Conservation (phyloP, 2,113 vertebrate genomes). For the Lasiurus cinereus region DNA sequence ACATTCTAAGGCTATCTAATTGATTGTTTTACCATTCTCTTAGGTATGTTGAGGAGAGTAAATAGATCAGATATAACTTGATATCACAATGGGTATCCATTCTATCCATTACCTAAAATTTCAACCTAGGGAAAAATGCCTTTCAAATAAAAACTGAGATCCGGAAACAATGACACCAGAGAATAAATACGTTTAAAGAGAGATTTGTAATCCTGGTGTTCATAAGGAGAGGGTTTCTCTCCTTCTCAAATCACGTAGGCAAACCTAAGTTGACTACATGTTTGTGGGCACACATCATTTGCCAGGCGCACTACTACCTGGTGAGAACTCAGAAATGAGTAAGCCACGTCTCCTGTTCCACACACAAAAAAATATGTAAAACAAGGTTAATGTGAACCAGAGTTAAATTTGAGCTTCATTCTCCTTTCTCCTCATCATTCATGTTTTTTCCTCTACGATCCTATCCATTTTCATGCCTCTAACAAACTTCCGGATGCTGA, state of each 20-base stretch:
- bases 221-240: background rate
- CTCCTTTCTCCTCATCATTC: background rate
- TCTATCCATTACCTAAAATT: conserved; percentile 32
- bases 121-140: background rate
- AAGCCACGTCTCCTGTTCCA: background rate
- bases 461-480: background rate
- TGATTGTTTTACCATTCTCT: conserved; percentile 5
- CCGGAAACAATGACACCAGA: background rate
- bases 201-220: background rate
- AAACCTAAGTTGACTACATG: background rate
- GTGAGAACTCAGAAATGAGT: background rate
- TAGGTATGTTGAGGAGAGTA: background rate
- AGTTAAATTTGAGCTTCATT: background rate
- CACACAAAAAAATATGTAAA: background rate
- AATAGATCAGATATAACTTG: background rate
- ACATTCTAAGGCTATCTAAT: background rate
- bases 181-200: background rate
- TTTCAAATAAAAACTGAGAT: conserved; percentile 28
- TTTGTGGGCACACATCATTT: background rate
- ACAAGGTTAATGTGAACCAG: background rate
- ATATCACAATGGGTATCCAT: background rate
- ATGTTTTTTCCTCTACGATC: background rate
- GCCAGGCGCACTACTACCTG: background rate
- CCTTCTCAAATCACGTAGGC: background rate
- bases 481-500: conserved; percentile 19